Evolutionary conservation across 2,113 vertebrate genomes (phyloP), one percentile per base, ranked within the genome.

Genomic region (Colaptes auratus): DNA sequence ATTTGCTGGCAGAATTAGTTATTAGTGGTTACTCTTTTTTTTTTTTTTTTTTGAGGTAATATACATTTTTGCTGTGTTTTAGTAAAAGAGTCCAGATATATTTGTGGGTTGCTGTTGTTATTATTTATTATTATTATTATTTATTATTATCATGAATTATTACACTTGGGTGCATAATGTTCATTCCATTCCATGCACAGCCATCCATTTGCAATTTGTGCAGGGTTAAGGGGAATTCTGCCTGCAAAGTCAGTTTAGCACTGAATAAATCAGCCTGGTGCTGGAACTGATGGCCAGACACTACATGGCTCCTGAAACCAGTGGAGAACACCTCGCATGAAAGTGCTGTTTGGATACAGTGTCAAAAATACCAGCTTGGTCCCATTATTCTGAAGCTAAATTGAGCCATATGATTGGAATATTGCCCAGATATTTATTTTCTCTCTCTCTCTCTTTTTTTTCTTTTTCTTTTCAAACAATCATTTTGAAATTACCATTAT

Each of bases 351-450:
- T 72, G 77, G 65, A 48, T 55, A 74, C 56, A 19, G 91, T 50
- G 90, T 89, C 87, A 86, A 67, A 95, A 97, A 93, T 96, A 96
- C 95, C 96, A 94, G 93, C 73, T 86, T 96, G 95, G 94, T 91
- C 88, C 81, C 84, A 6, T 19, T 73, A 70, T 28, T 91, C 89
- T 64, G 7, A 48, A 89, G 81, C 86, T 98, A 98, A 98, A 98
- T 97, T 94, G 95, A 97, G 97, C 97, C 97, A 97, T 92, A 97
- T 97, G 97, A 98, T 67, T 98, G 98, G 97, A 97, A 94, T 88
- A 70, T 82, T 98, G 98, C 98, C 98, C 98, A 83, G 93, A 93
- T 23, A 52, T 52, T 52, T 52, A 52, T 52, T 52, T 24, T 25
- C 23, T 52, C 23, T 52, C 50, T 90, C 83, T 76, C 84, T 63